Evolutionary conservation across 2,888 invertebrate genomes (phyloP), one percentile per base, ranked within the genome.

Genomic region (Ormia ochracea): DNA sequence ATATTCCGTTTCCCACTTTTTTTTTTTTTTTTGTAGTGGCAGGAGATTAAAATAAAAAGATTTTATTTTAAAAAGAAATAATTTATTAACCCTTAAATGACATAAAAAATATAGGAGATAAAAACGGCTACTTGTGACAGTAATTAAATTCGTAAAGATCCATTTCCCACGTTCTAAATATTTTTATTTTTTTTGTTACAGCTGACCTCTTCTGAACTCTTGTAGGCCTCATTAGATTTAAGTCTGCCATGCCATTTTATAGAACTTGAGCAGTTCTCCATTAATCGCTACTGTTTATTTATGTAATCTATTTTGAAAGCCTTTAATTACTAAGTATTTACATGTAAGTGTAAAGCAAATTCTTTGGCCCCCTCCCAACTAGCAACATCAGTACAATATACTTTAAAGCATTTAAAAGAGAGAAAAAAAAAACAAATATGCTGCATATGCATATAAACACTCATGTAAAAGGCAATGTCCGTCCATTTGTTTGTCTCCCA

Each of bases 311-410:
- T 79, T 52, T 63, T 68, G 72, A 73, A 80, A 76, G 76, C 76
- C 80, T 80, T 80, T 80, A 80, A 80, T 80, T 80, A 80, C 68
- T 41, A 58, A 76, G 76, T 76, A 80, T 76, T 80, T 76, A 80
- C n/a, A n/a, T n/a, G n/a, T 80, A 76, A 80, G 72, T 80, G 80
- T 61, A 72, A 43, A 63, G 72, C 66, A 43, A 31, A 41, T 63
- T 14, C 9, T 48, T 48, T 17, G 5, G 23, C 52, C 31, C 48
- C 54, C 63, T 31, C 14, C n/a, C n/a, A n/a, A n/a, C n/a, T n/a
- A n/a, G n/a, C n/a, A 36, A 48, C 43, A 14, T 14, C 17, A 19
- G 14, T n/a, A 68, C 54, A 54, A 45, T 56, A 58, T 26, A n/a
- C 23, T 45, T 58, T 2, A 69, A 69, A 52, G 31, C 33, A 65